Percentiles rank a stretch among this genome's conserved stretches.
These are phyloP conservation scores for Oeneis ivallda DNA, from an alignment of 2,888 invertebrate genomes.

Conservation along the genomic window DNA sequence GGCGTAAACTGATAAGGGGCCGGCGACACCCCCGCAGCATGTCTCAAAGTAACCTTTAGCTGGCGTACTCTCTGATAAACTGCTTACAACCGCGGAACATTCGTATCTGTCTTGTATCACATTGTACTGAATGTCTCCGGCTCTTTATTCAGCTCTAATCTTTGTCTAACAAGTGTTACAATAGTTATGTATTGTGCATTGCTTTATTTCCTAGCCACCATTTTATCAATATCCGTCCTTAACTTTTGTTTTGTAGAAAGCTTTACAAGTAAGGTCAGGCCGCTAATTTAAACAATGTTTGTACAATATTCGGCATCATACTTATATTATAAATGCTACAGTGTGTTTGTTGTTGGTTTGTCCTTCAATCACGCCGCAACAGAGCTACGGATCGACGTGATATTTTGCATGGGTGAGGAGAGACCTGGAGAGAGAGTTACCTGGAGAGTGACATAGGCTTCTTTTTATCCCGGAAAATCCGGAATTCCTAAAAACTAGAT, in stretches of 20 bases:
- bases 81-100: constrained; percentile 26
- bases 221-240: constrained; percentile 5
- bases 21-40: constrained; percentile 36
- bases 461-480: no score
- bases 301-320: no score
- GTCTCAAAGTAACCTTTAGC: constrained; percentile 39
- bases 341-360: no score
- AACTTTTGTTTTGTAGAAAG: not conserved
- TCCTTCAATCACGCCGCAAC: no score
- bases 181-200: constrained; percentile 2
- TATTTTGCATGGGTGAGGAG: no score
- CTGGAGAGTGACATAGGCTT: no score
- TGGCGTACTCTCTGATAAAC: constrained; percentile 37
- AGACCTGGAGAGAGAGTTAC: no score
- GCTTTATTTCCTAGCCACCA: constrained; percentile 1
- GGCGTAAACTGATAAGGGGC: constrained; percentile 40
- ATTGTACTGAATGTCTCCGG: constrained; percentile 29
- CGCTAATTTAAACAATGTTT: not conserved
- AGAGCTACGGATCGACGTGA: no score
- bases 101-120: constrained; percentile 32
- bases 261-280: not conserved
- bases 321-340: no score
- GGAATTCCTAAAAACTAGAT: no score
- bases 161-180: constrained; percentile 21
- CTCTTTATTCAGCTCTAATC: constrained; percentile 20